These are phyloP conservation scores for Hipposideros larvatus DNA, from an alignment of 2,797 vertebrate genomes.

Conservation along the genomic window DNA sequence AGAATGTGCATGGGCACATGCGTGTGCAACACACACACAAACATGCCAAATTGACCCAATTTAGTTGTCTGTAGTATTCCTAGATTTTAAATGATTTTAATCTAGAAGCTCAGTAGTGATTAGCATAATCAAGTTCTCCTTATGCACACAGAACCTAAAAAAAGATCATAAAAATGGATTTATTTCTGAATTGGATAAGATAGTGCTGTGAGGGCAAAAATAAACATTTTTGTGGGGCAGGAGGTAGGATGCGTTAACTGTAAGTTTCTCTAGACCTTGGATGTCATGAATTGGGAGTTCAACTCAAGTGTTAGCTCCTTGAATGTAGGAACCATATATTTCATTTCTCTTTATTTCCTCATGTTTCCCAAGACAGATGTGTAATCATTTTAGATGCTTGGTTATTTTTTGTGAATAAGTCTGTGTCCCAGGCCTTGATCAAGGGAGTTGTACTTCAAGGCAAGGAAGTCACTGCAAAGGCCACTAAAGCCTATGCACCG, in stretches of 20 bases:
- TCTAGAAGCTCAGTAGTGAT: constrained; percentile 69
- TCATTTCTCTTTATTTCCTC: not conserved
- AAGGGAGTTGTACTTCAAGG: not conserved
- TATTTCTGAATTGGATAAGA: constrained; percentile 63
- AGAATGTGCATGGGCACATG: not conserved
- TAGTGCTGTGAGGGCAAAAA: not conserved
- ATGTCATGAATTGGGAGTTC: not conserved
- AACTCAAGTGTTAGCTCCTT: not conserved
- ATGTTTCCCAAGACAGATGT: not conserved
- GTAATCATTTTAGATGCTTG: not conserved
- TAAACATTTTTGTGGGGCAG: not conserved
- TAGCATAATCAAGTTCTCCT: constrained; percentile 67
- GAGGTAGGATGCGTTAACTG: not conserved
- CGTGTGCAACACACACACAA: not conserved
- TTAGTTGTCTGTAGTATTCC: constrained; percentile 19
- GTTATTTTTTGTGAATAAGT: not conserved
- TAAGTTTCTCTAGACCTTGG: not conserved
- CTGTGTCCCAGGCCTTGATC: too few species aligned
- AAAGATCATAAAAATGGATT: not conserved
- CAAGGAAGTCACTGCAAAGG: not conserved
- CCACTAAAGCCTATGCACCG: not conserved
- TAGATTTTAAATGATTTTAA: constrained; percentile 38
- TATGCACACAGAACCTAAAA: constrained; percentile 42
- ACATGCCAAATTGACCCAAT: not conserved
- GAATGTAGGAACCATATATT: not conserved